Conservation (phyloP, 1,140 invertebrate species). For the Neoseiulus cucumeris region DNA sequence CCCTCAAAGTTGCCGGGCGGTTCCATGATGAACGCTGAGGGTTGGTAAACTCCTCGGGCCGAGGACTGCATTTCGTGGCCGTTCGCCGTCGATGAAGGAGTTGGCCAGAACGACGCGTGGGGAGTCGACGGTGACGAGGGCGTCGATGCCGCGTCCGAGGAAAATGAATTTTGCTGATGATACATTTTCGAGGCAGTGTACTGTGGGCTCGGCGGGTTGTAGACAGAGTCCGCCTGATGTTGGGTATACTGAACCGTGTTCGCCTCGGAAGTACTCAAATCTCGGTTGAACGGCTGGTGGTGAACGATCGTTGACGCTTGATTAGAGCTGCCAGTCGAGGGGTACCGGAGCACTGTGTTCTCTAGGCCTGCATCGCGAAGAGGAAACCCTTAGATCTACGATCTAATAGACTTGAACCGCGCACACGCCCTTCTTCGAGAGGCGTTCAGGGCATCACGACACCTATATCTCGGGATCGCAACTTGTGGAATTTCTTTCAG, state of each 20-base stretch:
- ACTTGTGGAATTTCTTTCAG: no score
- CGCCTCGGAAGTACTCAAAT: background rate
- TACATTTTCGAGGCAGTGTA: constrained; percentile 4
- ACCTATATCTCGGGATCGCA: no score
- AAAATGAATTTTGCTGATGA: background rate
- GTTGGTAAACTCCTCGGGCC: background rate
- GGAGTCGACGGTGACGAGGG: constrained; percentile 7
- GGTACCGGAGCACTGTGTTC: background rate
- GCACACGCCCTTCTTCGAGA: no score
- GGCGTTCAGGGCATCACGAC: no score
- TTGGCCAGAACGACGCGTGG: background rate
- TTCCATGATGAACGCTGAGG: background rate
- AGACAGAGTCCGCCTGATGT: background rate
- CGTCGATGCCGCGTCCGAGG: background rate
- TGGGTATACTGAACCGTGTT: background rate
- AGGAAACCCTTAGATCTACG: no score
- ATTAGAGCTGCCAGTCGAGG: background rate
- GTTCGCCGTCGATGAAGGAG: background rate
- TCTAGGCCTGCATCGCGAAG: background rate
- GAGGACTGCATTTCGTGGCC: background rate
- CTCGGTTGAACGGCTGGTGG: background rate
- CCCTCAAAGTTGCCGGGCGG: background rate
- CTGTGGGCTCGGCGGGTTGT: background rate
- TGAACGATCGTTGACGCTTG: background rate
- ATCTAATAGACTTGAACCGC: no score